These are phyloP conservation scores for Nycticebus coucang DNA, from an alignment of 2,113 vertebrate genomes.

Conservation along the genomic window DNA sequence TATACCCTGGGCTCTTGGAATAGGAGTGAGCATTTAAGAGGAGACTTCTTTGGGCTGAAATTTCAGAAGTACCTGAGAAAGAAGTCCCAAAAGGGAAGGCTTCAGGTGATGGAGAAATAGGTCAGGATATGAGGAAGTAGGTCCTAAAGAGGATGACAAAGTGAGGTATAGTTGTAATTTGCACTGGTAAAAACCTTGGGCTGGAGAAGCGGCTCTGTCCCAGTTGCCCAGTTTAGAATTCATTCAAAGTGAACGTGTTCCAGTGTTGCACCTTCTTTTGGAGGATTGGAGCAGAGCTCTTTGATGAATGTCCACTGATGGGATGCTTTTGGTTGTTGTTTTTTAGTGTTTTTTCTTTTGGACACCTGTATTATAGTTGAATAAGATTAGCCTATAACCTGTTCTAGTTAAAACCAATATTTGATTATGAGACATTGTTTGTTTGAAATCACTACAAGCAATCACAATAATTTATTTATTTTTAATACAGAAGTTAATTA, in stretches of 20 bases:
- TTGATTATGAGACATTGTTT: constrained; percentile 49
- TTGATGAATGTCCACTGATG: constrained; percentile 20
- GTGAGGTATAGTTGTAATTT: not conserved
- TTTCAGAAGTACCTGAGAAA: not conserved
- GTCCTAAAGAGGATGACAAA: not conserved
- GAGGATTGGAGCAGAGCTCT: not conserved
- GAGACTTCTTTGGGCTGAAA: not conserved
- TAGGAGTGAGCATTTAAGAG: not conserved
- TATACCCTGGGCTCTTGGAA: not conserved
- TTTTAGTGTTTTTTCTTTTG: not conserved
- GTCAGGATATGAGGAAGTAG: not conserved
- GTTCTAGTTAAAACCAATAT: constrained; percentile 55
- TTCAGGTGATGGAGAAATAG: not conserved
- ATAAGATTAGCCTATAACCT: constrained; percentile 49
- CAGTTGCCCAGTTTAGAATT: not conserved
- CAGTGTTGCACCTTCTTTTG: not conserved
- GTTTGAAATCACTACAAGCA: constrained; percentile 47
- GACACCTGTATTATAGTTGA: not conserved
- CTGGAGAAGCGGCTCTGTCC: not conserved
- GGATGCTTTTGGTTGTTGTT: not conserved
- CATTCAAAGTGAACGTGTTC: not conserved
- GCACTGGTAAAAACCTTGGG: not conserved
- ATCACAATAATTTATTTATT: constrained; percentile 19
- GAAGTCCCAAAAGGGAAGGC: not conserved
- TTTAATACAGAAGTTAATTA: not conserved